Evolutionary conservation across 2,113 vertebrate species (phyloP).

Genomic region (Pipra filicauda): DNA sequence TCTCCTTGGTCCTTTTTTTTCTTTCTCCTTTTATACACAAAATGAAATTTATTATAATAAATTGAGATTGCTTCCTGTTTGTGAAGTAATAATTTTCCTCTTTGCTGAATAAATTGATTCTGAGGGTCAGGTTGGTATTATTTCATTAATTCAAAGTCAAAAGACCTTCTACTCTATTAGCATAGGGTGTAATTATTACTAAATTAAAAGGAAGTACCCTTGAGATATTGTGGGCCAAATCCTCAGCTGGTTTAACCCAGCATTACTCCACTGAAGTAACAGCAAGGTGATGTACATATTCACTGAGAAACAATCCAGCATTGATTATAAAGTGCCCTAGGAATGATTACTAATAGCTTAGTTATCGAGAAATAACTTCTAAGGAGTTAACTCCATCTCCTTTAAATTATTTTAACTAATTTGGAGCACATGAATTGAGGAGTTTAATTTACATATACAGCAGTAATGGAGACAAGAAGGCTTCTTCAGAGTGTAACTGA

Average conservation of each 20-base stretch:
- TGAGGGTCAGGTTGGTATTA: constrained; percentile 29
- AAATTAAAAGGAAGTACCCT: constrained; percentile 60
- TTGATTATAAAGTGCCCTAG: constrained; percentile 64
- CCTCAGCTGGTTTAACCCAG: constrained; percentile 21
- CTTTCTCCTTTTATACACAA: neutral
- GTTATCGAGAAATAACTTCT: constrained; percentile 63
- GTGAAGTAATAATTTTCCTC: constrained; percentile 41
- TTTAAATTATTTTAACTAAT: constrained; percentile 68
- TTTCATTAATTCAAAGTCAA: constrained; percentile 47
- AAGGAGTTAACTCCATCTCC: constrained; percentile 45
- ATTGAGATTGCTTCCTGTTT: constrained; percentile 48
- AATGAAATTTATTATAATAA: constrained; percentile 18
- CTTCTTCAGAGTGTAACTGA: constrained; percentile 51
- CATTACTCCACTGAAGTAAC: constrained; percentile 32
- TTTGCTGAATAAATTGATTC: constrained; percentile 32
- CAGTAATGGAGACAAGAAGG: constrained; percentile 38
- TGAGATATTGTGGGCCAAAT: constrained; percentile 55
- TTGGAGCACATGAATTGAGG: constrained; percentile 50
- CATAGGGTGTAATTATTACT: constrained; percentile 46
- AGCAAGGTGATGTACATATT: constrained; percentile 48
- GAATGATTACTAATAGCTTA: constrained; percentile 66
- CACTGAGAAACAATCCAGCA: constrained; percentile 60
- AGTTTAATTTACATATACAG: constrained; percentile 61
- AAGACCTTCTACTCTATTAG: constrained; percentile 38
- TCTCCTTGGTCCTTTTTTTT: neutral